Conservation (phyloP, 2,888 invertebrate genomes). For the Epistrophella euchroma region DNA sequence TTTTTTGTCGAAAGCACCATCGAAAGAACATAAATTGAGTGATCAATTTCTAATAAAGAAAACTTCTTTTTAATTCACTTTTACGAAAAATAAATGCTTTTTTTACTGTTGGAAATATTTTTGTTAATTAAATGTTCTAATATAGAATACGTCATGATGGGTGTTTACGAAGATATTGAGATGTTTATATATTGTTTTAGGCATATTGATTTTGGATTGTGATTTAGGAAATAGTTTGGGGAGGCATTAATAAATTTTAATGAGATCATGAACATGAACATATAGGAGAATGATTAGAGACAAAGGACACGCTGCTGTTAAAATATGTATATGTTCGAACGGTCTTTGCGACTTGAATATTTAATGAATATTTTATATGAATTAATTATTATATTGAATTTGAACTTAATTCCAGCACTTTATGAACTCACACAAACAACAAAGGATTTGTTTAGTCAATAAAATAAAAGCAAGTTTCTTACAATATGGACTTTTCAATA, state of each 20-base stretch:
- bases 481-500: neutral
- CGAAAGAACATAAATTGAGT: too few relatives aligned
- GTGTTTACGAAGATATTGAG: neutral
- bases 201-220: neutral
- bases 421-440: neutral
- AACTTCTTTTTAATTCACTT: too few relatives aligned
- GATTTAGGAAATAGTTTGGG: constrained; percentile 5
- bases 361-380: constrained; percentile 6
- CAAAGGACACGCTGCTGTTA: neutral
- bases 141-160: neutral
- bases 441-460: neutral
- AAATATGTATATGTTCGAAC: neutral
- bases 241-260: constrained; percentile 26
- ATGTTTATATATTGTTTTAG: neutral
- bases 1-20: too few relatives aligned
- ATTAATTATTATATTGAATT: constrained; percentile 31
- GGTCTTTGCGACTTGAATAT: constrained; percentile 7
- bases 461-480: neutral
- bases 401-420: neutral
- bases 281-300: constrained; percentile 17
- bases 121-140: neutral
- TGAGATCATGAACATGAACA: neutral
- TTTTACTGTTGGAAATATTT: neutral
- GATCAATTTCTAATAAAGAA: too few relatives aligned
- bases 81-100: neutral